Base-by-base conservation (phyloP, 2,797 vertebrate genomes). In the Balearica regulorum region DNA sequence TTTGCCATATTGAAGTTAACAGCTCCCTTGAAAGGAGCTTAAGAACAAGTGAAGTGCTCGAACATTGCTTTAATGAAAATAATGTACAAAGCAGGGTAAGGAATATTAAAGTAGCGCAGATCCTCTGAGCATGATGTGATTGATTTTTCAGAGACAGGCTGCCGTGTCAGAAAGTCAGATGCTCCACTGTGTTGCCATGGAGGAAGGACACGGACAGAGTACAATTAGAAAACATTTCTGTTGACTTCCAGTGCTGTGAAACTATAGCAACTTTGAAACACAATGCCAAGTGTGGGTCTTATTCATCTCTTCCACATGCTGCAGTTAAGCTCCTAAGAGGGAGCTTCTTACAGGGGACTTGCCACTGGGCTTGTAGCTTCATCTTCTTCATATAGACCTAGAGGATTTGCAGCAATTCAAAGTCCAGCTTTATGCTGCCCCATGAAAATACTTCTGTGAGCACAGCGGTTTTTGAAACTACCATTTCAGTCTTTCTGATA, bases 381-480 rank as follows among this genome's bases (percentile, higher is more conserved):
- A 17, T 9, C 46, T 75, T 44, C 53, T 85, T 70, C 60, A 31
- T 8, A 29, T 2, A 44, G 13, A 54, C 33, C 29, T 5, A 17
- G 19, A 48, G 22, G 11, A 21, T 39, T 43, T 80, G 11, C 4
- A 85, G 2, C 20, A 44, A 77, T 89, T 80, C 18, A 6, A 64
- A 53, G 14, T 31, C 22, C 29, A 71, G 37, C 28, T 7, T 72
- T 41, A 19, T 17, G 6, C 22, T 73, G 37, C 28, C 22, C 46
- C 13, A 1, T 49, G 22, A 64, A 75, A 90, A 43, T 5, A 2
- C 10, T 54, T 75, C n/a, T 1, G 0, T 2, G 5, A 78, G 19
- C 19, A 54, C 13, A 33, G 11, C 1, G 0, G 16, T 51, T 46
- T 83, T 60, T 35, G 33, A 48, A 84, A 51, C 7, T 13, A 18